Base-by-base conservation (phyloP, 2,888 invertebrate genomes). In the Tetranychus piercei region DNA sequence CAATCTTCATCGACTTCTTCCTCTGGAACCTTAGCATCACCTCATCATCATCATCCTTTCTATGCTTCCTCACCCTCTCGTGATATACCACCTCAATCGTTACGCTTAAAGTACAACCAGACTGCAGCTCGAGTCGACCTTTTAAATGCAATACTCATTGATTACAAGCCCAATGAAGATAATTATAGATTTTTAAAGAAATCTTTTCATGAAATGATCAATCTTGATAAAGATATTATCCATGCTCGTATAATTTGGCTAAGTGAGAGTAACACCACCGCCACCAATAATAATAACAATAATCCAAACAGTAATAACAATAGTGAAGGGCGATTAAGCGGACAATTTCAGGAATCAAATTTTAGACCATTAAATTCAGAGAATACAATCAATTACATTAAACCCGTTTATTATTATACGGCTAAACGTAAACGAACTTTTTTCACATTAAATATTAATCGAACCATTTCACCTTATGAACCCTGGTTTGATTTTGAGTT, bases 71-170 rank as follows among this genome's bases (percentile, higher is more conserved):
- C 69, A 69, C 69, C 69, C 20, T 69, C 22, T 7, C 34, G 6
- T 23, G 34, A 23, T 18, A 69, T 69, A 20, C 69, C 34, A n/a
- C 69, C 69, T 5, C 20, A 69, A n/a, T 20, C 11, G n/a, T 23
- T 69, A 22, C 69, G 34, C 11, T 23, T 23, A 23, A 20, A 23
- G 6, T 69, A 69, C 8, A 69, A 69, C 20, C 34, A 23, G 22
- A 69, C 69, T 69, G 69, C 69, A 5, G 34, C 69, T 11, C 70
- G 73, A 80, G 88, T 89, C 69, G 91, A 91, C 81, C 86, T 91
- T 79, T 88, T 90, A 6, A 90, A 90, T 71, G 87, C 87, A 77
- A 85, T 91, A 77, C 83, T 91, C 18, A 76, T 75, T 44, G 76
- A 76, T 11, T 78, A 78, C 67, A 73, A 74, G 23, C 74, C 78